Conservation (phyloP, 1,140 invertebrate species). For the Micrasema longulum region DNA sequence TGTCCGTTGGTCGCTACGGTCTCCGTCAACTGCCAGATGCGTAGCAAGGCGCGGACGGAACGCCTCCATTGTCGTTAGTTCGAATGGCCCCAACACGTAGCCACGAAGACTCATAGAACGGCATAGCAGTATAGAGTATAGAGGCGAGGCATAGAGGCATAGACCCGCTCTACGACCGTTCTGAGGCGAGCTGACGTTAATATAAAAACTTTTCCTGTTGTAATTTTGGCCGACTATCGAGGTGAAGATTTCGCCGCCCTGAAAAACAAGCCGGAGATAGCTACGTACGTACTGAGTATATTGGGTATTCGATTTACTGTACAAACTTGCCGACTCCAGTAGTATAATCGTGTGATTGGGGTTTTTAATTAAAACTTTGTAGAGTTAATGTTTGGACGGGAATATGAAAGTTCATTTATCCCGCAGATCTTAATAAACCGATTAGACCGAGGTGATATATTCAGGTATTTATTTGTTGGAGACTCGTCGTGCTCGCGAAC, state of each 20-base stretch:
- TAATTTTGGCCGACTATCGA: slow-evolving; percentile 52
- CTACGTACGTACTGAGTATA: slow-evolving; percentile 14
- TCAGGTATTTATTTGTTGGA: too few relatives aligned
- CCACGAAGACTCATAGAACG: slow-evolving; percentile 14
- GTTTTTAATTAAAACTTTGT: slow-evolving; percentile 37
- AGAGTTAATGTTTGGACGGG: slow-evolving; percentile 33
- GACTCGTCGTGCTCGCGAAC: too few relatives aligned
- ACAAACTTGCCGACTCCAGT: slow-evolving; percentile 31
- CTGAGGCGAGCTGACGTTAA: slow-evolving; percentile 52
- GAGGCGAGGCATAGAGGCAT: slow-evolving; percentile 4
- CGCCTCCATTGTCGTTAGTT: slow-evolving; percentile 51
- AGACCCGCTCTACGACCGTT: slow-evolving; percentile 38
- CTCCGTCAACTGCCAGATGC: slow-evolving; percentile 52
- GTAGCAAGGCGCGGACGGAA: too few relatives aligned
- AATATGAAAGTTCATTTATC: slow-evolving; percentile 34
- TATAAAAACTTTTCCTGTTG: slow-evolving; percentile 54
- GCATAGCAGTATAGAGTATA: too few relatives aligned
- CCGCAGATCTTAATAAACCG: slow-evolving; percentile 33
- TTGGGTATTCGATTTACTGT: slow-evolving; percentile 40
- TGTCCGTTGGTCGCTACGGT: slow-evolving; percentile 28
- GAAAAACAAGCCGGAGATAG: slow-evolving; percentile 37
- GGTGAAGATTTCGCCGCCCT: slow-evolving; percentile 43
- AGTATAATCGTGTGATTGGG: slow-evolving; percentile 35
- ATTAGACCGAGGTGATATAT: neutral
- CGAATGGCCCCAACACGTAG: slow-evolving; percentile 51